Base-by-base conservation (phyloP, 2,888 invertebrate genomes). In the Thelaira solivaga region DNA sequence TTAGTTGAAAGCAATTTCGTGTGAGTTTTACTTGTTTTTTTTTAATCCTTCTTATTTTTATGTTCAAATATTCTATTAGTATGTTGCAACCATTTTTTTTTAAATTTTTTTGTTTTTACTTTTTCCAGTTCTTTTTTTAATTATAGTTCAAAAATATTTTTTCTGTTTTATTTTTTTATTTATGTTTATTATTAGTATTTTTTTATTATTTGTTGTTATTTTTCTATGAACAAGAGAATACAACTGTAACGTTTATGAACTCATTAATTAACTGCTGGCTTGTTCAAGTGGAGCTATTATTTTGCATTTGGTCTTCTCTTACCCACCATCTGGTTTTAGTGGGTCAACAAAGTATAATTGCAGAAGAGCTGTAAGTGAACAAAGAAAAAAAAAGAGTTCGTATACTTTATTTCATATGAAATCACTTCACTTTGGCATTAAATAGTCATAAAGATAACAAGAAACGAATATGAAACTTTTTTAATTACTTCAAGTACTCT, bases 241-340 rank as follows among this genome's bases (percentile, higher is more conserved):
- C 3, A 64, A 39, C 7, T 43, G 34, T 24, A 51, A 61, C 69
- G 65, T 74, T 74, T 65, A 69, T 74, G 78, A 74, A 74, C 64
- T 74, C 69, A 74, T 78, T 78, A 78, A 74, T 74, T 78, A 61
- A 69, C 41, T 65, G 59, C 51, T 57, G 49, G 34, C 31, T 49
- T 57, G 55, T 59, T 62, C 57, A 57, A 62, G 64, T 80, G 24
- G 39, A 53, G 61, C 11, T 57, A 59, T 64, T 76, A 68, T 68
- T 34, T 62, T 61, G 45, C 24, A 65, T n/a, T n/a, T n/a, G n/a
- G n/a, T n/a, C n/a, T n/a, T n/a, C n/a, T n/a, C 45, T 64, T 29
- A 26, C 59, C 51, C 41, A 39, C 16, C 39, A 45, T 65, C 51
- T 45, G 16, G 26, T 24, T 16, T 41, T n/a, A 5, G 53, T 36